These are phyloP conservation scores for Caenorhabditis wallacei DNA, from an alignment of 2,888 invertebrate genomes.

Conservation along the genomic window DNA sequence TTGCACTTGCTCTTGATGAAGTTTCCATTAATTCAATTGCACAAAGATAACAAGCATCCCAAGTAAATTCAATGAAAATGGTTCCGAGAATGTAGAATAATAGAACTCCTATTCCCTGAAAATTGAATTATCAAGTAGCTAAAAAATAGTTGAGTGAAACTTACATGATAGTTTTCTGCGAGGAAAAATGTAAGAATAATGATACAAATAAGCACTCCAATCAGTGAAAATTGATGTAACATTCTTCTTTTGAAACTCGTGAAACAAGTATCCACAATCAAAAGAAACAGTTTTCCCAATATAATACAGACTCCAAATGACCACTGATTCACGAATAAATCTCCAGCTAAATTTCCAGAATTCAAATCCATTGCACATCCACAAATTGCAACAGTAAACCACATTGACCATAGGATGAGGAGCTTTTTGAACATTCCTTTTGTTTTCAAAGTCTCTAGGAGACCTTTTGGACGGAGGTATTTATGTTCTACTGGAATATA, in stretches of 20 bases:
- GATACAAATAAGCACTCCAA: constrained; percentile 44
- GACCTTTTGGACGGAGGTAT: constrained; percentile 58
- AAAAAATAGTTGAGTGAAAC: neutral
- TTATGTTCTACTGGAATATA: constrained; percentile 69
- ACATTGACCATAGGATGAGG: constrained; percentile 78
- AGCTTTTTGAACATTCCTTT: constrained; percentile 67
- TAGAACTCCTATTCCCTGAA: constrained; percentile 1
- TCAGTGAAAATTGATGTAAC: constrained; percentile 69
- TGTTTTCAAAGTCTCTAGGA: constrained; percentile 66
- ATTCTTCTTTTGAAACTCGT: constrained; percentile 70
- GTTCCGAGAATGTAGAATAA: constrained; percentile 75
- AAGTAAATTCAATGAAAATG: constrained; percentile 78
- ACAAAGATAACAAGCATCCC: constrained; percentile 79
- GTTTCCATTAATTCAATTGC: constrained; percentile 77
- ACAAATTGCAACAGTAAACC: constrained; percentile 75
- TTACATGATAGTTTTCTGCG: constrained; percentile 56
- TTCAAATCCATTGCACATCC: constrained; percentile 80
- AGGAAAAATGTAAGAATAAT: constrained; percentile 63
- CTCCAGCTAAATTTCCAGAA: constrained; percentile 73
- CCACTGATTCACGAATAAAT: constrained; percentile 77
- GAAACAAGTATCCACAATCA: constrained; percentile 69
- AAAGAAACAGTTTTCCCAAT: constrained; percentile 69
- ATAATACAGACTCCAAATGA: constrained; percentile 75
- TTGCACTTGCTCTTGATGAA: constrained; percentile 68
- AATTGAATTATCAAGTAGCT: neutral